phyloP scores from a whole-genome alignment of 2,113 vertebrate species.

The Albula goreensis region DNA sequence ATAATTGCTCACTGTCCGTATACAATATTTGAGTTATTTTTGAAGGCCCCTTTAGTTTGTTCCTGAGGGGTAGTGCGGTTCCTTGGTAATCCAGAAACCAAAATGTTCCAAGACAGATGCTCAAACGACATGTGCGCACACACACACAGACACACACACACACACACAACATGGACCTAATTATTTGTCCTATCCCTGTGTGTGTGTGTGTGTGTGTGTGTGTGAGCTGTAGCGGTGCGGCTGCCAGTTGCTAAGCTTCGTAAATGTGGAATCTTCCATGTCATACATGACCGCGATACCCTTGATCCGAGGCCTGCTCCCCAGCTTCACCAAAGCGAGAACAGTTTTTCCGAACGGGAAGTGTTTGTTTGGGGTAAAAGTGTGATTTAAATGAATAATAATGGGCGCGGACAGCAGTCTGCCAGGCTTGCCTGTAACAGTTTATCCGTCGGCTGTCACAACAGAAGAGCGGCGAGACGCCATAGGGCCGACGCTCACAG shows the following conservation, averaged over 20 bases:
- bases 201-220: too few relatives aligned
- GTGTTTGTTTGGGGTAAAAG: neutral
- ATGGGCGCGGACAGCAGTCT: neutral
- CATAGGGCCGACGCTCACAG: neutral
- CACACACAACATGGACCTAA: too few relatives aligned
- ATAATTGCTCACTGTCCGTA: neutral
- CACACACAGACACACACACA: too few relatives aligned
- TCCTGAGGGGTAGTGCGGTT: neutral
- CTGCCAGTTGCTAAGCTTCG: neutral
- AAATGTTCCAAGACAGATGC: neutral
- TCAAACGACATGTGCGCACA: too few relatives aligned
- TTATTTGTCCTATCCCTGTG: too few relatives aligned
- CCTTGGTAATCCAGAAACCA: neutral
- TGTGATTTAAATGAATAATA: conserved; percentile 24
- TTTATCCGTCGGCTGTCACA: conserved; percentile 5
- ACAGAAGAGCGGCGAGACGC: neutral
- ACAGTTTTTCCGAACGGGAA: neutral
- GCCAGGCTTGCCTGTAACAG: neutral
- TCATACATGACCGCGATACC: neutral
- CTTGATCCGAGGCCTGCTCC: neutral
- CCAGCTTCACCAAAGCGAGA: neutral
- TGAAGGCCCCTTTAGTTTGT: neutral
- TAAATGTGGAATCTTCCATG: neutral
- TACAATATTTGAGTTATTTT: neutral
- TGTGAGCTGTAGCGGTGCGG: neutral